These are phyloP conservation scores for Aphyosemion australe DNA, from an alignment of 2,113 vertebrate genomes.

Conservation along the genomic window DNA sequence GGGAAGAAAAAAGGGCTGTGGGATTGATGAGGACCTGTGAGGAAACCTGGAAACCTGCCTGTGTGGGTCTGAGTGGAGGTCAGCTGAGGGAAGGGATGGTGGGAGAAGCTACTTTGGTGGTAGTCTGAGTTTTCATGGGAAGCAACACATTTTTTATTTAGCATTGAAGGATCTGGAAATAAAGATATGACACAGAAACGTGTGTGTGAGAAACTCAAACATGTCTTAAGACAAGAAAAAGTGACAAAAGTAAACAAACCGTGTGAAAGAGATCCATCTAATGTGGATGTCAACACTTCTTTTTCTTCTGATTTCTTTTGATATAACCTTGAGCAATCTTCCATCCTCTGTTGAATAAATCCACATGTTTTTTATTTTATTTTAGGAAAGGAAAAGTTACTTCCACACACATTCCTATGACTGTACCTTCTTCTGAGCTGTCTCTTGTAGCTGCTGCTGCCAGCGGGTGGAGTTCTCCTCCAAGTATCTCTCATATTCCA, in stretches of 20 bases:
- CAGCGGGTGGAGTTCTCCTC: constrained; percentile 59
- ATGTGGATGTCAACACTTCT: constrained; percentile 3
- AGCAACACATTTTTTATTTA: constrained; percentile 13
- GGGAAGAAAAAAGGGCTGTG: constrained; percentile 16
- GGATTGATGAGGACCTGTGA: constrained; percentile 20
- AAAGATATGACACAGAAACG: background rate
- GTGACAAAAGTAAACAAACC: constrained; percentile 32
- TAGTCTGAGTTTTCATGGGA: constrained; percentile 25
- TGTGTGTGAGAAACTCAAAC: too few relatives aligned
- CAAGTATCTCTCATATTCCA: constrained; percentile 73
- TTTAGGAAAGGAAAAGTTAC: background rate
- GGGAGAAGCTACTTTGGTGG: constrained; percentile 26
- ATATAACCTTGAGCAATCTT: constrained; percentile 41
- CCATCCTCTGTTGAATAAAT: constrained; percentile 51
- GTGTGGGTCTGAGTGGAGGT: constrained; percentile 46
- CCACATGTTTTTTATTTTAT: background rate
- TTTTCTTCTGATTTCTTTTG: constrained; percentile 38
- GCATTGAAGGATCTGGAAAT: constrained; percentile 24
- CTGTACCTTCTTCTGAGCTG: constrained; percentile 57
- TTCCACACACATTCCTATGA: background rate
- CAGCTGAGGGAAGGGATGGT: background rate
- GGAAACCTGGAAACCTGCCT: constrained; percentile 24
- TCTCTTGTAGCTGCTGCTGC: constrained; percentile 63
- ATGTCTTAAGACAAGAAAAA: background rate
- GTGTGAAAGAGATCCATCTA: constrained; percentile 20